Evolutionary conservation across 2,113 vertebrate genomes (phyloP).

Genomic region (Caranx ignobilis): DNA sequence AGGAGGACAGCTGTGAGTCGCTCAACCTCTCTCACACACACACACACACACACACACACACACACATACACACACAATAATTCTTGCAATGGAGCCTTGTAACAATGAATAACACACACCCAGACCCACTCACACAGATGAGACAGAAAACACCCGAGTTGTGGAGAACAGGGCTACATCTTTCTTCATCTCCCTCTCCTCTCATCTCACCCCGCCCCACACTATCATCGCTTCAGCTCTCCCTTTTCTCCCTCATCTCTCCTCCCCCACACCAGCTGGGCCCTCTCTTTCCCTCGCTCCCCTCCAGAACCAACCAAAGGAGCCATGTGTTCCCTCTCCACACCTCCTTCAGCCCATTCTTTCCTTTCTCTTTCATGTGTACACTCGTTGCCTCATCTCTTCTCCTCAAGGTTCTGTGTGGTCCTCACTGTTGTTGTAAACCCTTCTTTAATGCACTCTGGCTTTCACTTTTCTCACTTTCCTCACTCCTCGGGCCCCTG

Average conservation of each 20-base stretch:
- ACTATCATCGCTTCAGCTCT: constrained; percentile 17
- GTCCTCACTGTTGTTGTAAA: constrained; percentile 28
- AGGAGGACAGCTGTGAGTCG: constrained; percentile 86
- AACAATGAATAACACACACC: constrained; percentile 41
- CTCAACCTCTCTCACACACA: constrained; percentile 36
- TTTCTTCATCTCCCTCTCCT: constrained; percentile 45
- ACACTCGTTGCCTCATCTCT: constrained; percentile 7
- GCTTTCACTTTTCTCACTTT: constrained; percentile 55
- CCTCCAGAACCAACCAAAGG: constrained; percentile 50
- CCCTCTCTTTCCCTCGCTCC: constrained; percentile 32
- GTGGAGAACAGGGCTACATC: constrained; percentile 39
- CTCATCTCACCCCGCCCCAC: constrained; percentile 9
- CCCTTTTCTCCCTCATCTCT: constrained; percentile 20
- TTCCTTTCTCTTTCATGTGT: constrained; percentile 34
- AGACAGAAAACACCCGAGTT: constrained; percentile 18
- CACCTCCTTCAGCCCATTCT: constrained; percentile 52
- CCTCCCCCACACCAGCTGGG: constrained; percentile 69
- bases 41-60: constrained; percentile 38
- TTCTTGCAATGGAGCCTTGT: constrained; percentile 29
- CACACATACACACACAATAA: background rate
- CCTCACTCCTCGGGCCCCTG: constrained; percentile 21
- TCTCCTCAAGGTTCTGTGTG: constrained; percentile 23
- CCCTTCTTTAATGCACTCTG: constrained; percentile 42
- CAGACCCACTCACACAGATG: constrained; percentile 27
- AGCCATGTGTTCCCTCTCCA: constrained; percentile 61